Evolutionary conservation across 2,797 vertebrate species (phyloP).

Genomic region (Chiropotes sagulatus): DNA sequence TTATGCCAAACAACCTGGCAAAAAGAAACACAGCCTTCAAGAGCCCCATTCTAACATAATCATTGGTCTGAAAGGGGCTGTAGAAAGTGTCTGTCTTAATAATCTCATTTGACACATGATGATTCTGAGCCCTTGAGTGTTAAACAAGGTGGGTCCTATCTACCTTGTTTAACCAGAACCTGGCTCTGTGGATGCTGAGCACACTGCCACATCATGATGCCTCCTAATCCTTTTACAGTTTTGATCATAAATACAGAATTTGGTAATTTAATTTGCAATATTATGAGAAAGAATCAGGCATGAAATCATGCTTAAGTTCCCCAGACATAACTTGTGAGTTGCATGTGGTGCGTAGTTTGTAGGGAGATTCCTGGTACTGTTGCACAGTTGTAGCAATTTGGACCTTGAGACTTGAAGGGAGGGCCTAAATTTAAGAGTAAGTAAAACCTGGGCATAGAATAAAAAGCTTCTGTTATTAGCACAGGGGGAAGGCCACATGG

Average conservation of each 20-base stretch:
- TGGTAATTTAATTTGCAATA: constrained; percentile 4
- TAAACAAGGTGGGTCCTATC: background rate
- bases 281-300: background rate
- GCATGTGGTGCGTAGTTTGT: background rate
- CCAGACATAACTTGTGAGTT: background rate
- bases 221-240: background rate
- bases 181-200: background rate
- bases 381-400: background rate
- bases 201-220: background rate
- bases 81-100: background rate
- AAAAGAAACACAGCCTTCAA: background rate
- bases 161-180: background rate
- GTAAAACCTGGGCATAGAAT: constrained; percentile 57
- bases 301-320: background rate
- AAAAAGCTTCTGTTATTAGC: constrained; percentile 66
- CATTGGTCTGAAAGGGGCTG: background rate
- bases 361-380: background rate
- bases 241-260: constrained; percentile 40
- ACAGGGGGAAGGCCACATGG: constrained; percentile 75
- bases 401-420: background rate
- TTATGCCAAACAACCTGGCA: background rate
- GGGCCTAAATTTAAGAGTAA: constrained; percentile 40
- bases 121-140: background rate
- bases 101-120: constrained; percentile 14
- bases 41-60: background rate